Evolutionary conservation across 2,888 invertebrate species (phyloP), one percentile per base, ranked within the genome.

Genomic region (Gerris lacustris): DNA sequence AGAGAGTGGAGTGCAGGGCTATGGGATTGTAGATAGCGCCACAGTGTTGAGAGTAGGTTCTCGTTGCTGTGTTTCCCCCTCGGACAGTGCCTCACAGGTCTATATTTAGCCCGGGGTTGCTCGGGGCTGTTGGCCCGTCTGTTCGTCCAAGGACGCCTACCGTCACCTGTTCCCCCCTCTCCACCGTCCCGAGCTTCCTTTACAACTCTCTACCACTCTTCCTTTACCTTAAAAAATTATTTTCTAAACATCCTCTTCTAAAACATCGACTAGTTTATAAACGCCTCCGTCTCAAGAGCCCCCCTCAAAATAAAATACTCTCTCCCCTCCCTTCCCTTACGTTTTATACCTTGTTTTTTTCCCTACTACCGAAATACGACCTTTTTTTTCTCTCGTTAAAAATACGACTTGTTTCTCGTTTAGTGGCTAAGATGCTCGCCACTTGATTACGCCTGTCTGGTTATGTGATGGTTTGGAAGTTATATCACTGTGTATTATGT

Each of bases 21-120:
- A n/a, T n/a, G n/a, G n/a, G n/a, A n/a, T n/a, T 47, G 47, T 55
- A 55, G 55, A 55, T 55, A 55, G 55, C 55, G 55, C 55, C 55
- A 55, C 55, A 11, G 55, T 15, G 47, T 47, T 6, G 47, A n/a
- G n/a, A n/a, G n/a, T n/a, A n/a, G n/a, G n/a, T n/a, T 2, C 55
- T 15, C 55, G 47, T 6, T 47, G 55, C 15, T 2, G 55, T 55
- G 55, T 55, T 55, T 11, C 55, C 55, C 55, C 15, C 47, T 47
- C 55, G 55, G 55, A 9, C 55, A 55, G 15, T 4, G 31, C 31
- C 31, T 31, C 31, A 31, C 31, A 55, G 15, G 11, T 55, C 55
- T 55, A 55, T 55, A 55, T 55, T 55, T 55, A 55, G 55, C 9
- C 55, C 15, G 11, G 55, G 55, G 11, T 11, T 9, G 55, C 55